phyloP scores from a whole-genome alignment of 2,888 invertebrate species.

The Drosophila cracens region DNA sequence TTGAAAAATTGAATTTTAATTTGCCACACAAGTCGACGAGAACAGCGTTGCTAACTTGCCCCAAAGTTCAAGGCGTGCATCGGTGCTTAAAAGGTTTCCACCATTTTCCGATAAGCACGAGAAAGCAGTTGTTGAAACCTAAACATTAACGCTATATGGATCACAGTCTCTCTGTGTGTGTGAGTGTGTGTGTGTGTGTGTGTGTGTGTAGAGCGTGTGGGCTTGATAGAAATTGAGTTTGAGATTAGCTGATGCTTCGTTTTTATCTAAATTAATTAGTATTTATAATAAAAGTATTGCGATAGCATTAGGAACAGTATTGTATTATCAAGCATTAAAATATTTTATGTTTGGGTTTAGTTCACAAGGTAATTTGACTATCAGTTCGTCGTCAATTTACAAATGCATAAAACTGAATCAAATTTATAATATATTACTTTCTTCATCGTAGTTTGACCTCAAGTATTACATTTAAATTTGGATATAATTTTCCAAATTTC shows the following conservation, averaged over 20 bases:
- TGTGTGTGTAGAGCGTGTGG: slow-evolving; percentile 12
- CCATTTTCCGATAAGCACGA: slow-evolving; percentile 66
- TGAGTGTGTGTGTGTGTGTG: background rate
- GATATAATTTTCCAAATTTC: background rate
- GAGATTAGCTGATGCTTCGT: slow-evolving; percentile 5
- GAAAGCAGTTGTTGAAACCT: slow-evolving; percentile 50
- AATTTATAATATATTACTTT: background rate
- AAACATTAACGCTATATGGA: slow-evolving; percentile 37
- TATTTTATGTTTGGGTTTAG: background rate
- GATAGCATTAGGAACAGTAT: background rate
- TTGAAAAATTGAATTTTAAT: slow-evolving; percentile 79
- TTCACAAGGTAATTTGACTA: background rate
- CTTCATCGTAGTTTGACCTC: background rate
- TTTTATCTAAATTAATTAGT: slow-evolving; percentile 16
- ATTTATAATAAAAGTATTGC: slow-evolving; percentile 1
- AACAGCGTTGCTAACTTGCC: slow-evolving; percentile 16
- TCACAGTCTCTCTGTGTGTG: background rate
- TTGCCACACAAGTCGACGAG: slow-evolving; percentile 71
- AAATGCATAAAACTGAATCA: background rate
- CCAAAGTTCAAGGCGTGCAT: slow-evolving; percentile 11
- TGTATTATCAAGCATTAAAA: background rate
- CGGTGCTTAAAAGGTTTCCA: slow-evolving; percentile 69
- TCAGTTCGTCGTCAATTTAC: background rate
- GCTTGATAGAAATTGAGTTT: slow-evolving; percentile 6
- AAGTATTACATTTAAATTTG: background rate